phyloP scores from a whole-genome alignment of 2,888 invertebrate genomes.

The Pseudoips prasinana region DNA sequence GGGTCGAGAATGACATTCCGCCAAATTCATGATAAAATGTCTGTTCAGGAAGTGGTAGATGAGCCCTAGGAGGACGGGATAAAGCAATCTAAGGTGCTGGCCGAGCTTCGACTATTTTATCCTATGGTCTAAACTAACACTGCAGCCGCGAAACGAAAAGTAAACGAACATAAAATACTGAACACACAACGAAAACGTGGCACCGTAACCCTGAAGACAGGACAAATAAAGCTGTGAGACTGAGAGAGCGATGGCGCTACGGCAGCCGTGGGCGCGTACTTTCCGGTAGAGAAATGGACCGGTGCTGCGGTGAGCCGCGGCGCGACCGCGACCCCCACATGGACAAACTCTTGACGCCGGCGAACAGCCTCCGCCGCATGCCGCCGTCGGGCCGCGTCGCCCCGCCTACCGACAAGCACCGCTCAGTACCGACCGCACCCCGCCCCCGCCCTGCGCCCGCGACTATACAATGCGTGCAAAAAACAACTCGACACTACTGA shows the following conservation, averaged over 20 bases:
- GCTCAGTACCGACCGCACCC: slow-evolving; percentile 70
- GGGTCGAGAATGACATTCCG: slow-evolving; percentile 28
- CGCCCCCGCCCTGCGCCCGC: slow-evolving; percentile 72
- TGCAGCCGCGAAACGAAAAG: slow-evolving; percentile 67
- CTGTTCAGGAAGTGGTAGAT: slow-evolving; percentile 42
- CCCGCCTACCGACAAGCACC: slow-evolving; percentile 76
- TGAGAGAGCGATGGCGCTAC: slow-evolving; percentile 71
- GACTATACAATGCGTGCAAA: slow-evolving; percentile 73
- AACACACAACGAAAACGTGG: slow-evolving; percentile 73
- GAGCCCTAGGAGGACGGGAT: slow-evolving; percentile 59
- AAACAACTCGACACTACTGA: slow-evolving; percentile 74
- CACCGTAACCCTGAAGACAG: slow-evolving; percentile 70
- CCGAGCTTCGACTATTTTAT: slow-evolving; percentile 69
- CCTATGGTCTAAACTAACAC: slow-evolving; percentile 71
- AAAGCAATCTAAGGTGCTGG: slow-evolving; percentile 69
- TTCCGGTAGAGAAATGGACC: slow-evolving; percentile 93
- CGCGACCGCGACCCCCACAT: slow-evolving; percentile 86
- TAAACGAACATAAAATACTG: slow-evolving; percentile 56
- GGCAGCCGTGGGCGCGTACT: slow-evolving; percentile 84
- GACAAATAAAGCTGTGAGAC: slow-evolving; percentile 76
- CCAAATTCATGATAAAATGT: slow-evolving; percentile 34
- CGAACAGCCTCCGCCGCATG: slow-evolving; percentile 88
- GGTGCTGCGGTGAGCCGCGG: slow-evolving; percentile 87
- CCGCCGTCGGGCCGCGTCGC: slow-evolving; percentile 83
- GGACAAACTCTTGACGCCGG: slow-evolving; percentile 90